Evolutionary conservation across 1,140 invertebrate genomes (phyloP).

Genomic region (Tetramorium simillimum): DNA sequence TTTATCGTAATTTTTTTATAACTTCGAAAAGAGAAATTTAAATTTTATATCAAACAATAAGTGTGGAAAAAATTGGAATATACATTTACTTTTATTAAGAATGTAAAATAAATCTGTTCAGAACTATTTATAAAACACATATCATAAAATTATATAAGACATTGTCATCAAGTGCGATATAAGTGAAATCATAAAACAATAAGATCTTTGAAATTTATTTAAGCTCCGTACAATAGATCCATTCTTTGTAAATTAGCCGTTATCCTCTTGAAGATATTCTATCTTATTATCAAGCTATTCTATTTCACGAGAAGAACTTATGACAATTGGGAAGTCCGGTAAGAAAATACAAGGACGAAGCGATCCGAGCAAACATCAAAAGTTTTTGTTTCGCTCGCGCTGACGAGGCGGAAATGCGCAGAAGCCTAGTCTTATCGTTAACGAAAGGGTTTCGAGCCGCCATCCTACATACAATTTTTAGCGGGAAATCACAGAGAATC

Average conservation of each 20-base stretch:
- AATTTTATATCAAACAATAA: not conserved
- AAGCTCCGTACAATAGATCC: not conserved
- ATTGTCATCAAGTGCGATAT: not conserved
- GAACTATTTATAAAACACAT: not conserved
- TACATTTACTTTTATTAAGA: not conserved
- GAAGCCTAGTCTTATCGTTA: not conserved
- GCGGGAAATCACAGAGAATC: too few species aligned
- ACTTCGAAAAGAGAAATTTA: not conserved
- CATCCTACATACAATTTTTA: too few species aligned
- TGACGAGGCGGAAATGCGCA: not conserved
- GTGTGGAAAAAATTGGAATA: not conserved
- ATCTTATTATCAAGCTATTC: not conserved
- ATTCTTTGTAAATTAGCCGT: not conserved
- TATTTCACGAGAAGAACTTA: conserved; percentile 24
- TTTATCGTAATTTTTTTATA: not conserved
- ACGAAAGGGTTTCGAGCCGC: too few species aligned
- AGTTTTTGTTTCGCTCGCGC: conserved; percentile 20
- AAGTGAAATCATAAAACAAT: not conserved
- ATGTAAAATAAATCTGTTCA: not conserved
- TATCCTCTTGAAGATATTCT: not conserved
- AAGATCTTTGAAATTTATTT: conserved; percentile 12
- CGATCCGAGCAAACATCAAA: not conserved
- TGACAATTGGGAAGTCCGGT: conserved; percentile 10
- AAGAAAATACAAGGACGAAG: not conserved
- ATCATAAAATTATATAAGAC: not conserved